Evolutionary conservation across 35 echinoderm and acorn worm genomes (phyloP).

Genomic region (Amphiura filiformis): DNA sequence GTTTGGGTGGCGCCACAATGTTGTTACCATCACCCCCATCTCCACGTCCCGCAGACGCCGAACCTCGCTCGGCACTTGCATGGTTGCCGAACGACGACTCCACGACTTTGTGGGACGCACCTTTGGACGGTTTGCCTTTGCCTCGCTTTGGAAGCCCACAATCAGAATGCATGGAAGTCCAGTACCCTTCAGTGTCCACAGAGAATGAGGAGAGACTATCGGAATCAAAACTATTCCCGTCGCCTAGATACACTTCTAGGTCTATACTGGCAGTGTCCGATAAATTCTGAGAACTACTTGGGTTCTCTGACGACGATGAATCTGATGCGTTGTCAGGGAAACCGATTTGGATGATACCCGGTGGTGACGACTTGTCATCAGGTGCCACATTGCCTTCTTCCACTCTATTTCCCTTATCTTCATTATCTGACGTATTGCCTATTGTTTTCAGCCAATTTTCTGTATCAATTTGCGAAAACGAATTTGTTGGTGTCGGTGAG

Average conservation of each 20-base stretch:
- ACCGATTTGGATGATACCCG: conserved; percentile 39
- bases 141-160: conserved; percentile 74
- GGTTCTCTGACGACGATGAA: conserved; percentile 75
- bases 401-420: background rate
- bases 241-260: conserved; percentile 76
- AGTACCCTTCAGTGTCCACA: conserved; percentile 92
- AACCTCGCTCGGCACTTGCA: background rate
- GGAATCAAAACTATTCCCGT: conserved; percentile 67
- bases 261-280: conserved; percentile 76
- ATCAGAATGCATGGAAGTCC: conserved; percentile 98
- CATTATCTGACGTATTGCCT: background rate
- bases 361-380: conserved; percentile 55
- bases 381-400: conserved; percentile 70
- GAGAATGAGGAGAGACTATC: conserved; percentile 82
- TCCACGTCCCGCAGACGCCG: no score
- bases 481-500: conserved; percentile 50
- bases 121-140: conserved; percentile 28
- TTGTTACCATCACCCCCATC: background rate
- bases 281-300: conserved; percentile 49
- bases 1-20: conserved; percentile 8
- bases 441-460: conserved; percentile 62
- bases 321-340: conserved; percentile 38
- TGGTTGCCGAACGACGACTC: no score
- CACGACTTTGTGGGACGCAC: background rate
- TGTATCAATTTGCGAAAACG: conserved; percentile 60